Percentiles rank a stretch among this genome's conserved stretches.
Conservation (phyloP, 2,888 invertebrate genomes). For the Ophion obscuratus region DNA sequence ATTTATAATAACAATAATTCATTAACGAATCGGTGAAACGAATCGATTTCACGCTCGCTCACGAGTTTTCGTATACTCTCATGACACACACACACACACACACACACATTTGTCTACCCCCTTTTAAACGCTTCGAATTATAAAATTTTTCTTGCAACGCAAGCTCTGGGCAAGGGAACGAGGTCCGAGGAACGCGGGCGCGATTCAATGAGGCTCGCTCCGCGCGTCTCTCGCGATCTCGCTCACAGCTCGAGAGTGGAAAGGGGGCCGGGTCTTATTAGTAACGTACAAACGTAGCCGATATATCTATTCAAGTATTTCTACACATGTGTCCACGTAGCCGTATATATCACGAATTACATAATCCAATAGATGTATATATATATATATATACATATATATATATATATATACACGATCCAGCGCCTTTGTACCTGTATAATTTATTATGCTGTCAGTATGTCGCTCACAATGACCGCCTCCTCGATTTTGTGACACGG, state of each 20-base stretch:
- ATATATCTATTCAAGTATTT: slow-evolving; percentile 57
- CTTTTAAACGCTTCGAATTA: slow-evolving; percentile 23
- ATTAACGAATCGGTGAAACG: slow-evolving; percentile 51
- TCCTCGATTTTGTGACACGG: slow-evolving; percentile 82
- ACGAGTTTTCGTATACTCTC: not conserved
- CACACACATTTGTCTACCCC: slow-evolving; percentile 53
- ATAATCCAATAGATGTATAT: not conserved
- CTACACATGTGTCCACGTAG: slow-evolving; percentile 15
- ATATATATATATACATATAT: slow-evolving; percentile 19
- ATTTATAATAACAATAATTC: slow-evolving; percentile 51
- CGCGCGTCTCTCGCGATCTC: not conserved
- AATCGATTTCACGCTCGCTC: slow-evolving; percentile 46
- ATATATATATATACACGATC: slow-evolving; percentile 35
- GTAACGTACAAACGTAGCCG: slow-evolving; percentile 53
- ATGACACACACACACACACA: not conserved
- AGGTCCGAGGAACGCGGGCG: not conserved
- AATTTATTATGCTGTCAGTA: slow-evolving; percentile 83
- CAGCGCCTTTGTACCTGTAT: slow-evolving; percentile 69
- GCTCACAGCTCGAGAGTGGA: slow-evolving; percentile 4
- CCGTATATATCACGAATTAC: slow-evolving; percentile 15
- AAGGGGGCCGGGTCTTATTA: slow-evolving; percentile 52
- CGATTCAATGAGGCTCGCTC: too few species aligned
- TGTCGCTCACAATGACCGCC: slow-evolving; percentile 82
- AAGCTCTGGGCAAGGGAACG: slow-evolving; percentile 1
- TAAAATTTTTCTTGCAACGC: not conserved